Percentiles rank a stretch among this genome's conserved stretches.
Evolutionary conservation across 2,113 vertebrate species (phyloP).

Genomic region (Nothobranchius furzeri): DNA sequence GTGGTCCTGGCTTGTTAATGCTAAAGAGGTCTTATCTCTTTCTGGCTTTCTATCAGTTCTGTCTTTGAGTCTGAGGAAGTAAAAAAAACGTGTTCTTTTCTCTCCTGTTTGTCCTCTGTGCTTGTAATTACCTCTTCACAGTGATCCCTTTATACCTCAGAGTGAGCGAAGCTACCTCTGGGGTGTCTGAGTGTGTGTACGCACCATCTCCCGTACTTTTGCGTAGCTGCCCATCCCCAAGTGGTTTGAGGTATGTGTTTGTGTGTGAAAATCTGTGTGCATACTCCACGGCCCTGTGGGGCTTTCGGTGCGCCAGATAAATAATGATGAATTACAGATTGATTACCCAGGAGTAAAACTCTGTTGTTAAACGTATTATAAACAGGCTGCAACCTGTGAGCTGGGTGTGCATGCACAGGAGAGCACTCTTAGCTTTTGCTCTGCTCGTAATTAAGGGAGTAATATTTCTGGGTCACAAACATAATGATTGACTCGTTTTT

Average conservation of each 20-base stretch:
- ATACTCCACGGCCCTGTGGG: conserved; percentile 44
- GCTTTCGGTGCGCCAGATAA: conserved; percentile 61
- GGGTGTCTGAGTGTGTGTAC: conserved; percentile 18
- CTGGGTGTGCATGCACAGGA: conserved; percentile 6
- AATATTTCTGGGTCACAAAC: conserved; percentile 63
- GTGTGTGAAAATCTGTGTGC: conserved; percentile 22
- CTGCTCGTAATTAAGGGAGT: conserved; percentile 59
- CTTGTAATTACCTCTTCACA: conserved; percentile 69
- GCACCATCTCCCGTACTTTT: neutral
- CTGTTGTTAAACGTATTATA: conserved; percentile 68
- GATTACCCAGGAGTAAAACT: conserved; percentile 75
- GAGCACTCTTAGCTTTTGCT: conserved; percentile 35
- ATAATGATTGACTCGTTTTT: conserved; percentile 57
- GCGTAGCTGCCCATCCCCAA: conserved; percentile 25
- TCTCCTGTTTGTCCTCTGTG: conserved; percentile 48
- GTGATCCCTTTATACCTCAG: conserved; percentile 60
- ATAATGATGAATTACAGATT: conserved; percentile 76
- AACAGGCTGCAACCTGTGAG: conserved; percentile 55
- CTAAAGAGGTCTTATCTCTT: conserved; percentile 15
- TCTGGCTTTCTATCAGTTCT: conserved; percentile 10
- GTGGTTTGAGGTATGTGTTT: conserved; percentile 24
- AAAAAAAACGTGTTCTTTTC: conserved; percentile 17
- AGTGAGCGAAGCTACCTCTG: conserved; percentile 59
- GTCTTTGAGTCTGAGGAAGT: conserved; percentile 15
- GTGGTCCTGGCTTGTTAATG: neutral